A percentile compares a stretch with the other conserved stretches of the same genome.
Conservation (phyloP, 2,888 invertebrate genomes). For the Aquatica leii region DNA sequence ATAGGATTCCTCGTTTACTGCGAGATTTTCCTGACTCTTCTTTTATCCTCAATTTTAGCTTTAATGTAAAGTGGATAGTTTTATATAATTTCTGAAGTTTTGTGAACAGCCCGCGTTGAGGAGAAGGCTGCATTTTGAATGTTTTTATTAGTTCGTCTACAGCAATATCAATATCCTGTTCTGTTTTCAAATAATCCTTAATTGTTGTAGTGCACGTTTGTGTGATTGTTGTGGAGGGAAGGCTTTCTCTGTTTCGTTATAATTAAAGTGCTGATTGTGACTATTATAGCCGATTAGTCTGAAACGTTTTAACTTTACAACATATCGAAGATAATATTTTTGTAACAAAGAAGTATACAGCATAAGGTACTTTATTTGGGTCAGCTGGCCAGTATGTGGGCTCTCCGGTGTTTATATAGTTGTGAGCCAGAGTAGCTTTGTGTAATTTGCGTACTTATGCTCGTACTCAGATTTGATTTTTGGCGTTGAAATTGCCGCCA, state of each 20-base stretch:
- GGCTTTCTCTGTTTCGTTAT: background rate
- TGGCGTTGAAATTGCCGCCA: constrained; percentile 1
- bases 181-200: constrained; percentile 9
- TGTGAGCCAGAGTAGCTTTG: constrained; percentile 9
- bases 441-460: background rate
- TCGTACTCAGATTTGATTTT: no score
- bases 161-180: constrained; percentile 8
- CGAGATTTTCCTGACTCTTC: constrained; percentile 3
- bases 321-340: constrained; percentile 3
- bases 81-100: background rate
- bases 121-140: background rate
- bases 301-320: constrained; percentile 1
- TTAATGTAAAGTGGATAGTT: constrained; percentile 5
- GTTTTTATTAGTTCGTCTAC: constrained; percentile 6
- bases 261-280: background rate
- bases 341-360: constrained; percentile 13
- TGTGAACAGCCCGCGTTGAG: background rate
- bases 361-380: constrained; percentile 12
- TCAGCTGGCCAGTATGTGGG: constrained; percentile 9
- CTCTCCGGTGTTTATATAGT: constrained; percentile 5
- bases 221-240: background rate
- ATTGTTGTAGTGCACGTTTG: constrained; percentile 13
- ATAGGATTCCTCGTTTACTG: constrained; percentile 1
- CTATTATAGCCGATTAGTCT: constrained; percentile 12
- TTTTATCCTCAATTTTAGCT: background rate